Base-by-base conservation (phyloP, 2,797 vertebrate genomes). In the Epinephelus awoara region DNA sequence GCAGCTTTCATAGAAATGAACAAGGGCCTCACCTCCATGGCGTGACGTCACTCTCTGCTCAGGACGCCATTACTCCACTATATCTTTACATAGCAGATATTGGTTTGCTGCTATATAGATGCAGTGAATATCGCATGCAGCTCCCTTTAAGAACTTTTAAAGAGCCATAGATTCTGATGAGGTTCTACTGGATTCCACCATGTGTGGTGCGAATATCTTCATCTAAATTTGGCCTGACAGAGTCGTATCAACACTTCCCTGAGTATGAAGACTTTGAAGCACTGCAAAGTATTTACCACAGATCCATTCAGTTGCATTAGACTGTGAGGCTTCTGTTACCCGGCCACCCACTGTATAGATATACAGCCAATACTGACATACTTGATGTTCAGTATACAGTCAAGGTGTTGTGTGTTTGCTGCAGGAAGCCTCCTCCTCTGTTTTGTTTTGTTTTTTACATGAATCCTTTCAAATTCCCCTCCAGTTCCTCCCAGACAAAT, bases 381-480 rank as follows among this genome's bases (percentile, higher is more conserved):
- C 34, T 63, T 67, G 6, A 49, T 49, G 51, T 54, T 75, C 64
- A 54, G 50, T 34, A 0, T 40, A 51, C 27, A 66, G 29, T 67
- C 42, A 29, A 55, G 55, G n/a, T 49, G 25, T 52, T 50, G 54
- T 72, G 29, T 19, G 18, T 21, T 46, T 46, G 21, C 49, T 71
- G 46, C 34, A 77, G 58, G 61, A 67, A 13, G 38, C 67, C 21
- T 66, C 56, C 19, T 51, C n/a, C 67, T 42, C 19, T 34, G 29
- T 25, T 77, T 34, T 62, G 19, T 59, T 84, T 69, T 69, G 21
- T 44, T 56, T 75, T 57, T 77, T 21, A 38, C n/a, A 66, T 55
- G n/a, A 72, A 79, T 61, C 68, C 74, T 75, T 74, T 80, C 9
- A 73, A 80, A 65, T 55, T 51, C 46, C 11, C 5, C 25, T 66